phyloP scores from a whole-genome alignment of 2,888 invertebrate species.

The Brachyopa scutellaris region DNA sequence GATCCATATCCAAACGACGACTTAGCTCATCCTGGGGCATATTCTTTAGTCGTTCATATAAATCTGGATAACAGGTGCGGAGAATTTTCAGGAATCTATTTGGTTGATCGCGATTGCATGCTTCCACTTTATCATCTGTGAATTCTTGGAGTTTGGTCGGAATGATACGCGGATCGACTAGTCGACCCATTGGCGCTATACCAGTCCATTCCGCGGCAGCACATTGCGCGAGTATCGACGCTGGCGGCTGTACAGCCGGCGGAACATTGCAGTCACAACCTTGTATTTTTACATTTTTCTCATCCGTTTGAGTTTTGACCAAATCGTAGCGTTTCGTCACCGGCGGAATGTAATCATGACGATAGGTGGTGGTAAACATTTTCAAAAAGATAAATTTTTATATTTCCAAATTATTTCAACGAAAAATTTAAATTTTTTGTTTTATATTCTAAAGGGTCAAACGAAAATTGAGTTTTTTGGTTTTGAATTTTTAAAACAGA shows the following conservation, averaged over 20 bases:
- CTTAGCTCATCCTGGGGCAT: conserved; percentile 83
- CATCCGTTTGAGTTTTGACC: conserved; percentile 58
- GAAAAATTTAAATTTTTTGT: conserved; percentile 13
- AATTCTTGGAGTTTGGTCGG: conserved; percentile 75
- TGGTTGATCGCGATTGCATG: conserved; percentile 77
- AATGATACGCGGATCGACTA: conserved; percentile 78
- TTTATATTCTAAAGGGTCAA: neutral
- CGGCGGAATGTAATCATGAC: conserved; percentile 79
- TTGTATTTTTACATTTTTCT: conserved; percentile 34
- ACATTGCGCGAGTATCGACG: conserved; percentile 74
- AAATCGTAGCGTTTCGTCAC: conserved; percentile 77
- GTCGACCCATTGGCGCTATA: conserved; percentile 79
- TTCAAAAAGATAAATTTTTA: conserved; percentile 43
- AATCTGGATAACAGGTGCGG: conserved; percentile 83
- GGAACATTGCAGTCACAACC: conserved; percentile 36
- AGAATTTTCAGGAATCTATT: conserved; percentile 80
- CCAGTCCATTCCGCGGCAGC: conserved; percentile 78
- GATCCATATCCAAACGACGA: conserved; percentile 83
- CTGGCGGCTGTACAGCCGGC: conserved; percentile 66
- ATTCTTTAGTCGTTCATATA: conserved; percentile 83
- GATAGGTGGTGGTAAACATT: conserved; percentile 80
- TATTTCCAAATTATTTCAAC: conserved; percentile 15
- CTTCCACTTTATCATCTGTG: conserved; percentile 57
- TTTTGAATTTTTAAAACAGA: conserved; percentile 22
- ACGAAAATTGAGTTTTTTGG: neutral